Percentiles rank a stretch among this genome's conserved stretches.
These are phyloP conservation scores for Jaculus jaculus DNA, from an alignment of 2,113 vertebrate species.

Conservation along the genomic window DNA sequence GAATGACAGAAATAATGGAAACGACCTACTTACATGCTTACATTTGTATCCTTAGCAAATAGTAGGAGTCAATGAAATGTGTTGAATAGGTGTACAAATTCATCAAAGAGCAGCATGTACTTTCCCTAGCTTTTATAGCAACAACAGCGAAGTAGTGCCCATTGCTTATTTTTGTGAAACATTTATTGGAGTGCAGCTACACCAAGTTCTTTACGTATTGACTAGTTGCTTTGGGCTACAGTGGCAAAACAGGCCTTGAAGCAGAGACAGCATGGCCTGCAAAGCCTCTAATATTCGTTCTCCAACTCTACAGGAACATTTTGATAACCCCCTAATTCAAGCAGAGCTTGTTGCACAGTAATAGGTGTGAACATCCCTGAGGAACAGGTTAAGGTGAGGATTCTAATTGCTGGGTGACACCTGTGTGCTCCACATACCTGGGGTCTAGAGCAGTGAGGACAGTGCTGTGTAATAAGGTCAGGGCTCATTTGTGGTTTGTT, in stretches of 20 bases:
- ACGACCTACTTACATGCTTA: neutral
- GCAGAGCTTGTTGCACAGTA: neutral
- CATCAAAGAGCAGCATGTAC: neutral
- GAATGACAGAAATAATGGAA: neutral
- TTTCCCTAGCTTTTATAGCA: neutral
- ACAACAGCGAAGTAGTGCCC: neutral
- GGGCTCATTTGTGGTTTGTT: neutral
- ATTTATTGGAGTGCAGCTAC: neutral
- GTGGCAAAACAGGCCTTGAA: neutral
- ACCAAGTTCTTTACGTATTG: neutral
- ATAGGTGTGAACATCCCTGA: neutral
- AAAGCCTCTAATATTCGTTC: neutral
- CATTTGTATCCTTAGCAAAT: neutral
- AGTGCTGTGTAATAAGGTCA: neutral
- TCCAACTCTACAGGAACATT: neutral
- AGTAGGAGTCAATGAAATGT: neutral
- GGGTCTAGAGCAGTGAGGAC: fast-evolving
- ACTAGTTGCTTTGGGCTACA: neutral
- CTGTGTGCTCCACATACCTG: fast-evolving
- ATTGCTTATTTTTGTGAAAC: neutral
- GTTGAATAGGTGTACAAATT: neutral
- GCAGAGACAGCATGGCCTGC: neutral
- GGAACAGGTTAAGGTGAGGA: neutral
- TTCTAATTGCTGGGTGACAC: neutral
- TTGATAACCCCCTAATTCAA: neutral